Evolutionary conservation across 2,113 vertebrate species (phyloP).

Genomic region (Indicator maculatus): DNA sequence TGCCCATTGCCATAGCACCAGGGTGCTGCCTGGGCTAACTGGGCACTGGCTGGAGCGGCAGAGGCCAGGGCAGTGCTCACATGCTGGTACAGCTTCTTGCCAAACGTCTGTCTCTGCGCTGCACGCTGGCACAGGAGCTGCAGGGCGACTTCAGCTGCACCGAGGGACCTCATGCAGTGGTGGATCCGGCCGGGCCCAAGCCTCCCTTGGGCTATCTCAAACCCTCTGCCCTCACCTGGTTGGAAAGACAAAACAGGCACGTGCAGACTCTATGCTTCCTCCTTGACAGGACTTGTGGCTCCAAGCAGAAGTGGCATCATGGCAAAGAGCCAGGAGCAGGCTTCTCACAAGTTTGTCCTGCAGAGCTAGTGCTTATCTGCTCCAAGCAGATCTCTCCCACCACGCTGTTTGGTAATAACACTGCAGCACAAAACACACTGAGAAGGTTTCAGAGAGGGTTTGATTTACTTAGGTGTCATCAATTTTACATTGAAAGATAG

Average conservation of each 20-base stretch:
- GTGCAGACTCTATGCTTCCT: fast-evolving
- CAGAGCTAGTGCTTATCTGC: background rate
- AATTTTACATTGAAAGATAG: background rate
- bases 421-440: background rate
- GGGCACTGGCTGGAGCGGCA: background rate
- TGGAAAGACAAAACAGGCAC: background rate
- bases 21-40: background rate
- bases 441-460: background rate
- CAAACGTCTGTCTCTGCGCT: conserved; percentile 79
- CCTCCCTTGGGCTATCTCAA: conserved; percentile 91
- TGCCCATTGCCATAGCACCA: background rate
- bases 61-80: conserved; percentile 68
- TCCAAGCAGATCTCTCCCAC: background rate
- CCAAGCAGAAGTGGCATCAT: background rate
- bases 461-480: background rate
- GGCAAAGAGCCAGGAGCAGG: background rate
- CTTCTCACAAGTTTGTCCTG: background rate
- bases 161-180: conserved; percentile 91
- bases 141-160: conserved; percentile 82
- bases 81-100: conserved; percentile 87
- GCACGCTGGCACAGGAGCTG: conserved; percentile 86
- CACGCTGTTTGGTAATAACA: background rate
- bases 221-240: conserved; percentile 90
- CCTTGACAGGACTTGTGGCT: background rate
- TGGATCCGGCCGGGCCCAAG: conserved; percentile 91